Percentiles rank a stretch among this genome's conserved stretches.
Conservation (phyloP, 2,797 vertebrate species). For the Eleutherodactylus coqui region DNA sequence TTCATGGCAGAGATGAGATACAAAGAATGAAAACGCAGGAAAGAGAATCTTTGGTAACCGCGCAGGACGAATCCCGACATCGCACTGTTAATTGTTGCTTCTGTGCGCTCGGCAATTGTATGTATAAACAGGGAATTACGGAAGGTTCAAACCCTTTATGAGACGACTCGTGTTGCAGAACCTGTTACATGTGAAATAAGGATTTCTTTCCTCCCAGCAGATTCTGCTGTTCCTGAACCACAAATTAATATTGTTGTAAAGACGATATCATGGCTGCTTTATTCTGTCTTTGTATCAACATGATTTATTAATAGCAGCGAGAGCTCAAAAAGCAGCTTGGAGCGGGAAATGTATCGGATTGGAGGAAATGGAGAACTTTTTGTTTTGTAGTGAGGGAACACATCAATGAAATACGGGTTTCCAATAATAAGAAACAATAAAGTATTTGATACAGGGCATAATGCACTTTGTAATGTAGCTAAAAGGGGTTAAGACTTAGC, state of each 20-base stretch:
- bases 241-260: slow-evolving; percentile 42
- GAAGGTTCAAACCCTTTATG: slow-evolving; percentile 12
- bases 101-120: slow-evolving; percentile 9
- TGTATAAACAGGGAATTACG: slow-evolving; percentile 40
- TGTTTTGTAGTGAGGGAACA: background rate
- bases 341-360: background rate
- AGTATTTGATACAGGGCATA: background rate
- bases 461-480: background rate
- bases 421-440: background rate
- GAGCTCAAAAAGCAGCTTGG: background rate
- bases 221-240: slow-evolving; percentile 1
- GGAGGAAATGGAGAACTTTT: background rate
- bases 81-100: slow-evolving; percentile 14
- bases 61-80: background rate
- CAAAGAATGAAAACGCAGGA: background rate
- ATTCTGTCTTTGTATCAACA: slow-evolving; percentile 5
- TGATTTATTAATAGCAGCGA: slow-evolving; percentile 38
- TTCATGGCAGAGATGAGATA: slow-evolving; percentile 24
- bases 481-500: background rate
- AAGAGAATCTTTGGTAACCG: slow-evolving; percentile 32
- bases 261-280: background rate
- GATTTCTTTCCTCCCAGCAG: slow-evolving; percentile 28
- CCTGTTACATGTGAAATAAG: slow-evolving; percentile 28
- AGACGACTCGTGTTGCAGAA: background rate
- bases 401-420: background rate